Base-by-base conservation (phyloP, 2,888 invertebrate genomes). In the Tortrix viridana region DNA sequence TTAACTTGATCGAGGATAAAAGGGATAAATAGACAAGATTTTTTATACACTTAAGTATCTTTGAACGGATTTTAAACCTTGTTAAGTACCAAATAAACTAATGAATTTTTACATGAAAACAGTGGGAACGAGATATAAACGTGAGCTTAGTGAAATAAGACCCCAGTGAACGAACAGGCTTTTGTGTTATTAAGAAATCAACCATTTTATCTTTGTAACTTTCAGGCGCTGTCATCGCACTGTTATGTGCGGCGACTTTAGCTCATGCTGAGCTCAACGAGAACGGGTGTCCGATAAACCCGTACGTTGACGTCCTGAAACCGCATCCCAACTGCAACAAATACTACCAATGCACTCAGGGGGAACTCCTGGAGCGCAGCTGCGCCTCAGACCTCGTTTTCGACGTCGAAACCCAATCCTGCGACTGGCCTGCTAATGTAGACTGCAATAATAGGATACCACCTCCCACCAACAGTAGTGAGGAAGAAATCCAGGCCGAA, bases 201-300 rank as follows among this genome's bases (percentile, higher is more conserved):
- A 62, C 44, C 12, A 26, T 18, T n/a, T n/a, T 5, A n/a, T 50
- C 7, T 3, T 49, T 56, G 2, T 18, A 63, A 41, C 62, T 82
- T 85, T 66, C 81, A 88, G 87, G 76, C 67, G 66, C 76, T 70
- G 69, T 74, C 56, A 65, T 81, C 65, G 67, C 75, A 70, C 70
- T 85, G 72, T 76, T 85, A 66, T 82, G 84, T 81, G 83, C 80
- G 70, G 65, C 79, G 60, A 70, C 80, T 70, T 68, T 83, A 64
- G 76, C 74, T 64, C 52, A 59, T 22, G 52, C 58, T 37, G 54
- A 62, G 44, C 23, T 54, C 5, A 49, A 62, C 48, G 37, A 62
- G 38, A 62, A 62, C 19, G 65, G 62, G 16, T 66, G 59, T 48
- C 74, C 75, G 1, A 56, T 65, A 61, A 71, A 76, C 37, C 66